phyloP scores from a whole-genome alignment of 1,140 invertebrate species.

The Oedothorax gibbosus region DNA sequence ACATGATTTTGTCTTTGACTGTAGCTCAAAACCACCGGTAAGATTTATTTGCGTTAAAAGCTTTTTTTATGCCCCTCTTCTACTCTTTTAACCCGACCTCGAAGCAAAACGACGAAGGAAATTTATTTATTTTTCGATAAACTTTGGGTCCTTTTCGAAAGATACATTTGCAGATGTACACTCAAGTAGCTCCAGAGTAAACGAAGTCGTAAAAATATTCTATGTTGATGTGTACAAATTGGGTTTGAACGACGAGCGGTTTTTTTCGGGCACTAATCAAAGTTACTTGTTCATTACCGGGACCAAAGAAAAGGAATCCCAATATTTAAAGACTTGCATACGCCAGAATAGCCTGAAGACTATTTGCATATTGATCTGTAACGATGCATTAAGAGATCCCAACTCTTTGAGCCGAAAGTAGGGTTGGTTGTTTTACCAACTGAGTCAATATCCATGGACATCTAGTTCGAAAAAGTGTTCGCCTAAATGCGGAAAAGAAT shows the following conservation, averaged over 20 bases:
- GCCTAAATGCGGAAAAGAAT: no score
- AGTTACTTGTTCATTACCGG: slow-evolving; percentile 50
- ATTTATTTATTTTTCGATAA: slow-evolving; percentile 58
- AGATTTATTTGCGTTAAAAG: slow-evolving; percentile 58
- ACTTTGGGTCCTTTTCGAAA: slow-evolving; percentile 55
- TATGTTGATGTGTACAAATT: slow-evolving; percentile 59
- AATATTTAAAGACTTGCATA: slow-evolving; percentile 59
- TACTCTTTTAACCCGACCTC: slow-evolving; percentile 15
- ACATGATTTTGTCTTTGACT: slow-evolving; percentile 48
- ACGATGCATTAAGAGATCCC: slow-evolving; percentile 55
- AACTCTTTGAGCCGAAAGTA: slow-evolving; percentile 32
- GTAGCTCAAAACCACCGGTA: slow-evolving; percentile 18
- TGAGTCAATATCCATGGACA: slow-evolving; percentile 47
- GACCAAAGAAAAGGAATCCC: slow-evolving; percentile 56
- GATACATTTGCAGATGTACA: slow-evolving; percentile 59
- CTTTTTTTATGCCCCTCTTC: slow-evolving; percentile 33
- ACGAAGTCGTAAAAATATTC: slow-evolving; percentile 48
- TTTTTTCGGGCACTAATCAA: slow-evolving; percentile 37
- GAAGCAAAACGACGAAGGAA: slow-evolving; percentile 39
- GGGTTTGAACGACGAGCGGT: slow-evolving; percentile 32
- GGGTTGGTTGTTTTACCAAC: slow-evolving; percentile 43
- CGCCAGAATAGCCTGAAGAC: slow-evolving; percentile 49
- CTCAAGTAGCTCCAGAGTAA: slow-evolving; percentile 47
- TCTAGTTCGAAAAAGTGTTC: slow-evolving; percentile 44
- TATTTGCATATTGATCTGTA: slow-evolving; percentile 62